These are phyloP conservation scores for Palaemon carinicauda DNA, from an alignment of 1,140 invertebrate genomes.

Conservation along the genomic window DNA sequence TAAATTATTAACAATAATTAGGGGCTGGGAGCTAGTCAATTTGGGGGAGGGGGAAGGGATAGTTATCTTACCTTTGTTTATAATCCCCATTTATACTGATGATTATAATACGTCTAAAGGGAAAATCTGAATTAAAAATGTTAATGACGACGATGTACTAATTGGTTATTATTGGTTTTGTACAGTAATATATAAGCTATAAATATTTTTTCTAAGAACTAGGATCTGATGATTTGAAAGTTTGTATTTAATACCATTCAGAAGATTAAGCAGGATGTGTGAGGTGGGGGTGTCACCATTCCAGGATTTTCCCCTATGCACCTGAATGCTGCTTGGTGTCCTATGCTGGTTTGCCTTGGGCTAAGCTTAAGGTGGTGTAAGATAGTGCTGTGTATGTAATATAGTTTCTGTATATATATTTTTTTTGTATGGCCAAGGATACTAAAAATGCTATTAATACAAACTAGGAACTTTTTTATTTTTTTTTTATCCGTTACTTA, in stretches of 20 bases:
- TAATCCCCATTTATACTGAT: not conserved
- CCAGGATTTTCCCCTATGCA: slow-evolving; percentile 23
- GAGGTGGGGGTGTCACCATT: slow-evolving; percentile 20
- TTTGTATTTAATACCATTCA: too few relatives aligned
- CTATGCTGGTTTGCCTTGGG: slow-evolving; percentile 28
- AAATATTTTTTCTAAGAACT: not conserved
- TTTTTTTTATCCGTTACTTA: slow-evolving; percentile 29
- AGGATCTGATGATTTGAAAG: not conserved
- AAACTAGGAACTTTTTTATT: slow-evolving; percentile 2
- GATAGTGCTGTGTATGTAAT: slow-evolving; percentile 41
- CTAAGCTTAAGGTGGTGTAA: slow-evolving; percentile 38
- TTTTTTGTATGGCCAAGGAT: slow-evolving; percentile 39
- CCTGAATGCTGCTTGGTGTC: slow-evolving; percentile 23
- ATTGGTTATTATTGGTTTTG: slow-evolving; percentile 23
- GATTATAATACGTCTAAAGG: too few relatives aligned
- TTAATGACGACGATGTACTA: not conserved
- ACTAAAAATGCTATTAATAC: slow-evolving; percentile 32
- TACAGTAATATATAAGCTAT: not conserved
- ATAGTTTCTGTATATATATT: slow-evolving; percentile 46
- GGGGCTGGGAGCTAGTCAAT: slow-evolving; percentile 53
- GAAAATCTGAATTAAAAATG: slow-evolving; percentile 11
- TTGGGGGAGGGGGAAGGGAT: slow-evolving; percentile 11
- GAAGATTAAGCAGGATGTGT: too few relatives aligned
- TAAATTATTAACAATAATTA: slow-evolving; percentile 34
- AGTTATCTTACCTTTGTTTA: slow-evolving; percentile 36